phyloP scores from a whole-genome alignment of 2,113 vertebrate genomes.

The Corynorhinus townsendii region DNA sequence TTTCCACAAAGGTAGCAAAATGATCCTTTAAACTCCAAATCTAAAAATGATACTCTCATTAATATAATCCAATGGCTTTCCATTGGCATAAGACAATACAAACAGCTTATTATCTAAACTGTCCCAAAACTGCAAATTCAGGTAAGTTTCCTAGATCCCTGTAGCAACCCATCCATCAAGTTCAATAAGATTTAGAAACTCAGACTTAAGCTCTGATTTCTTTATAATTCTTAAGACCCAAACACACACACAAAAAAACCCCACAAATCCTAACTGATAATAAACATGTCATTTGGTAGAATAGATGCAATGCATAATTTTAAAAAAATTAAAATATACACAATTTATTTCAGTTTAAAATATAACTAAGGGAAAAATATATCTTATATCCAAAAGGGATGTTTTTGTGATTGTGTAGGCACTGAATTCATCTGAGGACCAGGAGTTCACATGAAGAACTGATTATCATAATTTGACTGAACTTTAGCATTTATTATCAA shows the following conservation, averaged over 20 bases:
- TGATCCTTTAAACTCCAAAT: background rate
- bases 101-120: background rate
- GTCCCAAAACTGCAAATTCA: background rate
- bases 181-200: background rate
- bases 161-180: background rate
- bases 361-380: background rate
- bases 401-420: background rate
- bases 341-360: background rate
- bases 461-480: background rate
- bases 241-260: background rate
- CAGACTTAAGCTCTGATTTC: background rate
- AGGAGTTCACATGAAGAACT: conserved; percentile 12
- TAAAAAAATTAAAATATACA: background rate
- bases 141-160: background rate
- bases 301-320: background rate
- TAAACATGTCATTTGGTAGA: background rate
- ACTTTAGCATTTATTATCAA: conserved; percentile 4
- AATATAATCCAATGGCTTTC: background rate
- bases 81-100: background rate
- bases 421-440: background rate
- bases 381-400: background rate
- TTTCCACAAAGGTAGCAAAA: background rate
- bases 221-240: background rate
- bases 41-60: background rate
- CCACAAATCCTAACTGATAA: background rate